Percentiles rank a stretch among this genome's conserved stretches.
Conservation (phyloP, 2,888 invertebrate genomes). For the Nymphalis c-album region DNA sequence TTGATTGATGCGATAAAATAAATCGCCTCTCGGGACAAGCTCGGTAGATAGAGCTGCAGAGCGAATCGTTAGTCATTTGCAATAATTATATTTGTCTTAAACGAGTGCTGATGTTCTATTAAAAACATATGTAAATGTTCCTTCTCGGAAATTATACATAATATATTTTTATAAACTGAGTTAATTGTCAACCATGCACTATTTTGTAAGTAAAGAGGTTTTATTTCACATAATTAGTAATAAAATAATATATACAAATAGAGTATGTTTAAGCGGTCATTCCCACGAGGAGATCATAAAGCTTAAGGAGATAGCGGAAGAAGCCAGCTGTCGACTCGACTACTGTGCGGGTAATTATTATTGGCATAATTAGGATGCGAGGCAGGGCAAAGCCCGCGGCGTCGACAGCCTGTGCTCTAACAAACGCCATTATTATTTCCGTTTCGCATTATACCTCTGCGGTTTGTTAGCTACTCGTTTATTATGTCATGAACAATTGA, state of each 20-base stretch:
- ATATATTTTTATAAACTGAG: not conserved
- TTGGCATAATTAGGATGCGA: constrained; percentile 80
- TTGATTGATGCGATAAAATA: constrained; percentile 72
- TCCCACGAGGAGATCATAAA: constrained; percentile 52
- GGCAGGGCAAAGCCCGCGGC: constrained; percentile 67
- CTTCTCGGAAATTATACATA: too few relatives aligned
- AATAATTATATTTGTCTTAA: constrained; percentile 45
- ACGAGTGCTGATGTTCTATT: not conserved
- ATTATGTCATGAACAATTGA: constrained; percentile 70
- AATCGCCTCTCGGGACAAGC: constrained; percentile 54
- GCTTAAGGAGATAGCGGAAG: constrained; percentile 49
- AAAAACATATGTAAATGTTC: not conserved
- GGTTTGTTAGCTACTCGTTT: constrained; percentile 61
- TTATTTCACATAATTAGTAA: not conserved
- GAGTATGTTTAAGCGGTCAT: constrained; percentile 1
- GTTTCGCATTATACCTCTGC: constrained; percentile 69
- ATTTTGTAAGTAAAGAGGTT: too few relatives aligned
- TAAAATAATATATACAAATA: not conserved
- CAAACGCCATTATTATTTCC: constrained; percentile 79
- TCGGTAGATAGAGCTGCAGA: constrained; percentile 50
- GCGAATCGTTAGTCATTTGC: constrained; percentile 58
- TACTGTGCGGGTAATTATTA: constrained; percentile 76
- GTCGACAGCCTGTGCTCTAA: constrained; percentile 63
- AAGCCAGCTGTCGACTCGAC: constrained; percentile 55
- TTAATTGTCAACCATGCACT: not conserved